Base-by-base conservation (phyloP, 2,888 invertebrate genomes). In the Keiferia lycopersicella region DNA sequence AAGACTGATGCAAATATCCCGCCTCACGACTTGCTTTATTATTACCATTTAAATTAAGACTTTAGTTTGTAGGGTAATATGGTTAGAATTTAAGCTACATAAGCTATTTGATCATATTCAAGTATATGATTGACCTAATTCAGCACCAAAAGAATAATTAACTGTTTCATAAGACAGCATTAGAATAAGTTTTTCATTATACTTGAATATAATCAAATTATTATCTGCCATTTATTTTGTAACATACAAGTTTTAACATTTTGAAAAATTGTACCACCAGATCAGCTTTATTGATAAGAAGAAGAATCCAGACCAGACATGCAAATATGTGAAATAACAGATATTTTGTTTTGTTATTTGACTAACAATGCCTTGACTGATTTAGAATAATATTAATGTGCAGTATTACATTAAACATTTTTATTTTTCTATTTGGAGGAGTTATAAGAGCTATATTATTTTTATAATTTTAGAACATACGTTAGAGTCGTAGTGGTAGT, bases 1-100 rank as follows among this genome's bases (percentile, higher is more conserved):
- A 91, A 91, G 91, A 91, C 91, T 91, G 91, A 91, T 91, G 89
- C 91, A 91, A 91, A 91, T 91, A 88, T 91, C 91, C 91, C 91
- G 91, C 91, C 91, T 91, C 91, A 91, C 87, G 84, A 91, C 90
- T 91, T 91, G 91, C 91, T 91, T 91, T 91, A 91, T 91, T 87
- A 90, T 91, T 91, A 91, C 91, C 91, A 91, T 87, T 87, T 87
- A 88, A 84, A 87, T 81, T 83, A 86, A 90, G 85, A 76, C 71
- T 84, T 85, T 88, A 90, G 86, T 82, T 26, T 73, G 75, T 88
- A 89, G 84, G 79, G 79, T 81, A 81, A 84, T 78, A 81, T 78
- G 78, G 73, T 71, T 83, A 86, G 81, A 72, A 62, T 87, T n/a
- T 26, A 85, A 85, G 82, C 73, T 71, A 72, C 65, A 73, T 80